Evolutionary conservation across 2,888 invertebrate genomes (phyloP).

Genomic region (Atherix ibis): DNA sequence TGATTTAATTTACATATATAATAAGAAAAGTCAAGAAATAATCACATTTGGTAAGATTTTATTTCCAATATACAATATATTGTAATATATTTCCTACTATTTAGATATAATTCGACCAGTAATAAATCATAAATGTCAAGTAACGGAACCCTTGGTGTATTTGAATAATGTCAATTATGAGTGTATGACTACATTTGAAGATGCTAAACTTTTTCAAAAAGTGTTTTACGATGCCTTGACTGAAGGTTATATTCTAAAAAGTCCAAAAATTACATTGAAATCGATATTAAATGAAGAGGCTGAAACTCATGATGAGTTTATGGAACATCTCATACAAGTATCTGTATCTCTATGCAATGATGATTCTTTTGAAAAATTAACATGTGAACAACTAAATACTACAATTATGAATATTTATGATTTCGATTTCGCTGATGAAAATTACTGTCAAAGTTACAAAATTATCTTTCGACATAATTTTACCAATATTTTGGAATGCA

Average conservation of each 20-base stretch:
- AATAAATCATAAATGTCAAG: conserved; percentile 18
- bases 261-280: not conserved
- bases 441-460: conserved; percentile 10
- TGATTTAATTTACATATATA: conserved; percentile 19
- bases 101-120: conserved; percentile 21
- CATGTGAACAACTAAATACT: conserved; percentile 1
- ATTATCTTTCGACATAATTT: conserved; percentile 18
- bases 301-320: no score
- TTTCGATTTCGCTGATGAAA: not conserved
- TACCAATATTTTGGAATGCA: conserved; percentile 11
- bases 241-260: not conserved
- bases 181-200: conserved; percentile 1
- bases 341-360: not conserved
- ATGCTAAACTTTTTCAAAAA: not conserved
- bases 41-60: conserved; percentile 15
- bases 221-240: not conserved
- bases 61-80: not conserved
- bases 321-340: not conserved
- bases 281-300: no score
- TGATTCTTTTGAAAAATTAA: not conserved
- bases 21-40: conserved; percentile 15
- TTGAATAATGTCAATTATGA: conserved; percentile 10
- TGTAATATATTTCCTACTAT: not conserved
- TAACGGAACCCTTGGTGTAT: conserved; percentile 20
- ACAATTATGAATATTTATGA: not conserved